Conservation (phyloP, 2,888 invertebrate species). For the Xylocampa areola region DNA sequence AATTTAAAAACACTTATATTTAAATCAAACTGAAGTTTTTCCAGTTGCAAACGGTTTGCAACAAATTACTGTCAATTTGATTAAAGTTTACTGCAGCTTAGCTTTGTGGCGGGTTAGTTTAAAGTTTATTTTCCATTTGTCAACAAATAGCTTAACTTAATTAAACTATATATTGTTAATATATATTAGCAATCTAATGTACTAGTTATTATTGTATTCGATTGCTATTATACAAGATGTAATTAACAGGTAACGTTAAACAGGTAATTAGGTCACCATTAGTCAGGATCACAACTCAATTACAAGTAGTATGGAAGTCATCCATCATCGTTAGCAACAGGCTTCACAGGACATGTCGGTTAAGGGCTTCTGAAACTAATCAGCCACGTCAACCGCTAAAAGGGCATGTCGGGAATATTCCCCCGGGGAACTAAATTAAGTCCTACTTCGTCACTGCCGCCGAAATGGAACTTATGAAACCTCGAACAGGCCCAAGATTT, state of each 20-base stretch:
- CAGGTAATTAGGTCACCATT: no score
- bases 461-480: conserved; percentile 31
- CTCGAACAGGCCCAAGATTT: conserved; percentile 28
- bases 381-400: conserved; percentile 64
- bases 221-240: no score
- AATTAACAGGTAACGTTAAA: no score
- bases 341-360: conserved; percentile 46
- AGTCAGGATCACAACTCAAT: conserved; percentile 28
- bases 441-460: conserved; percentile 52
- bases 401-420: conserved; percentile 61
- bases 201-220: no score
- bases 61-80: conserved; percentile 51
- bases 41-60: conserved; percentile 34
- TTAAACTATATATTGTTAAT: conserved; percentile 12
- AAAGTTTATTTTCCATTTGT: conserved; percentile 28
- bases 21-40: conserved; percentile 39
- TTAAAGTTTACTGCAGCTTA: conserved; percentile 30
- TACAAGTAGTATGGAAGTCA: conserved; percentile 56
- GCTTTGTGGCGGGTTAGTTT: conserved; percentile 17
- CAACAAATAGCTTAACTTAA: conserved; percentile 18
- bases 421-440: conserved; percentile 63
- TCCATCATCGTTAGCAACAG: conserved; percentile 68
- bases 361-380: conserved; percentile 66
- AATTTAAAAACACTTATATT: conserved; percentile 32
- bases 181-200: conserved; percentile 28